Evolutionary conservation across 2,113 vertebrate genomes (phyloP).

Genomic region (Laticauda colubrina): DNA sequence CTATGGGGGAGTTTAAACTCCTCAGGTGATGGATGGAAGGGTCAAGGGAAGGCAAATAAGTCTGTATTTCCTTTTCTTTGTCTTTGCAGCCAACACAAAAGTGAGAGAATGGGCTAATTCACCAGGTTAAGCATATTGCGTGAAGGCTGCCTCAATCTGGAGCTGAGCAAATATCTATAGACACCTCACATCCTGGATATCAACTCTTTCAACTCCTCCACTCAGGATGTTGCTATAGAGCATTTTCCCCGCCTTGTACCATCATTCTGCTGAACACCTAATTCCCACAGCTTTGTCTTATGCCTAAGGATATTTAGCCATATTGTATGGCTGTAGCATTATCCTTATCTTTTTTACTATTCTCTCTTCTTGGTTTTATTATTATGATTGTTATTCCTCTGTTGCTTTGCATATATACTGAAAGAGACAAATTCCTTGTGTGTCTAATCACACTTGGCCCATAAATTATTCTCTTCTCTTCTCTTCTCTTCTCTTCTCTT

Average conservation of each 20-base stretch:
- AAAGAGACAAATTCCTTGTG: background rate
- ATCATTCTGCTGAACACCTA: background rate
- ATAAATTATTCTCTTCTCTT: background rate
- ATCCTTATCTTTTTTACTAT: background rate
- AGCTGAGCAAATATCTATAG: background rate
- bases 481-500: no score
- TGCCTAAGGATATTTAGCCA: background rate
- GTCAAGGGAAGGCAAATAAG: background rate
- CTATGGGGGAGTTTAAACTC: background rate
- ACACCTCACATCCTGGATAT: background rate
- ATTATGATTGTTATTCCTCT: background rate
- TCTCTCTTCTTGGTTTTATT: background rate
- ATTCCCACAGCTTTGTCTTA: background rate
- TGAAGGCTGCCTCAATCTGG: background rate
- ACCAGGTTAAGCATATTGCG: background rate
- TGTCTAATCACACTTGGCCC: background rate
- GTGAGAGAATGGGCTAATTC: background rate
- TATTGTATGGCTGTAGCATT: background rate
- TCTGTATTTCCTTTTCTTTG: background rate
- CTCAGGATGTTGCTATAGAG: background rate
- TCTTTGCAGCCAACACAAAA: background rate
- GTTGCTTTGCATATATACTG: background rate
- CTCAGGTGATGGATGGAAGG: background rate
- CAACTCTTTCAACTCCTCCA: background rate
- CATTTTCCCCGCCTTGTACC: background rate